A percentile compares a stretch with the other conserved stretches of the same genome.
phyloP scores from a whole-genome alignment of 2,113 vertebrate genomes.

The Ammospiza caudacuta region DNA sequence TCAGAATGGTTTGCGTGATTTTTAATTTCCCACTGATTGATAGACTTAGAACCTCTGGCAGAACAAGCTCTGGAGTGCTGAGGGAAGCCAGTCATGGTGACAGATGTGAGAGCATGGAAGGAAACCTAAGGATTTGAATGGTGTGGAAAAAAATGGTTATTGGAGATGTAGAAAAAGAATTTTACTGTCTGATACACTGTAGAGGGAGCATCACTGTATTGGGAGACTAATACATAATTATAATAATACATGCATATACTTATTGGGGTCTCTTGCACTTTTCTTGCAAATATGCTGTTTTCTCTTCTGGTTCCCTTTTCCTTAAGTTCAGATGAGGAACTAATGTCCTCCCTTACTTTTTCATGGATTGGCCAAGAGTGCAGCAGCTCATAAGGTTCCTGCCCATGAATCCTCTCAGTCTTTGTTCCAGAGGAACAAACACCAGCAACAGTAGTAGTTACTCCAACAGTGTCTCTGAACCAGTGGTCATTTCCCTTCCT shows the following conservation, averaged over 20 bases:
- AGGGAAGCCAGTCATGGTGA: neutral
- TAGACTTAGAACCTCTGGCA: neutral
- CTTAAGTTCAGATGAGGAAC: neutral
- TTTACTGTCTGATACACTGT: neutral
- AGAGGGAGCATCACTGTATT: neutral
- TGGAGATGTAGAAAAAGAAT: neutral
- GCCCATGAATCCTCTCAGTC: neutral
- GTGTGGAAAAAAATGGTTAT: neutral
- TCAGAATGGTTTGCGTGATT: neutral
- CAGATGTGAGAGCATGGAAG: neutral
- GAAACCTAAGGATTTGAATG: neutral
- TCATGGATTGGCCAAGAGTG: neutral
- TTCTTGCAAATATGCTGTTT: rapidly evolving
- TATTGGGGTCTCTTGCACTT: neutral
- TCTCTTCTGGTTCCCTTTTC: neutral
- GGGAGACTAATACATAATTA: neutral
- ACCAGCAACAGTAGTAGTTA: neutral
- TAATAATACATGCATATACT: no score
- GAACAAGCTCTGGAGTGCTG: neutral
- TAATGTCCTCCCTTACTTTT: neutral
- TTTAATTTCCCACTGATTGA: neutral
- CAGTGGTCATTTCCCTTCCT: neutral
- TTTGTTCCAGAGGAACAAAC: neutral
- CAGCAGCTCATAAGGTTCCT: neutral
- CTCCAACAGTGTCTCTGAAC: neutral